Base-by-base conservation (phyloP, 1,140 invertebrate species). In the Procambarus clarkii region DNA sequence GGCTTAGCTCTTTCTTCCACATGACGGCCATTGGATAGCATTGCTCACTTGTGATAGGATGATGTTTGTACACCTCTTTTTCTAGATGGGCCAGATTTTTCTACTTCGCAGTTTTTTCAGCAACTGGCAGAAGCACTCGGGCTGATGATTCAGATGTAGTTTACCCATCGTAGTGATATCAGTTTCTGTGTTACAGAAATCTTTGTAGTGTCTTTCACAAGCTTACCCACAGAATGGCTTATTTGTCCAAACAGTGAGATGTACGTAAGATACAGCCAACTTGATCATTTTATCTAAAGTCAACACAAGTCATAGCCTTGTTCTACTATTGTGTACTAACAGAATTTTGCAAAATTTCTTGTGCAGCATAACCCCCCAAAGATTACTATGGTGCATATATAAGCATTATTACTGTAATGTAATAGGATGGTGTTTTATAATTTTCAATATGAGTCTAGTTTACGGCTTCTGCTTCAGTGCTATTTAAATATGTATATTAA, bases 391-490 rank as follows among this genome's bases (percentile, higher is more conserved):
- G 86, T 88, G 86, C 86, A 80, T 88, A 88, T 88, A 77, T 88
- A 88, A 88, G 86, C 86, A 88, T 88, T 88, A 88, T 88, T 86
- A 86, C 46, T 88, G 86, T 88, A 88, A 54, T 88, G 86, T 88
- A 88, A 79, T 88, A 88, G 86, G 86, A 88, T 79, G 86, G 86
- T 88, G 86, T 88, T 91, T 91, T 85, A 86, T 91, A 80, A 91
- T 84, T 91, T 91, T 84, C 74, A 91, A 84, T 91, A 91, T 91
- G 64, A 91, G 69, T 91, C 71, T 91, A 91, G 89, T 85, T 82
- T 91, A 91, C 50, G 77, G 89, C 89, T 91, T 91, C 82, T 91
- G 89, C 89, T 91, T 91, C 89, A 84, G 82, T 91, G 89, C 89
- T 91, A 85, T 86, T 85, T 85, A 85, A 91, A 86, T 85, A 91